Evolutionary conservation across 2,113 vertebrate species (phyloP).

Genomic region (Chionomys nivalis): DNA sequence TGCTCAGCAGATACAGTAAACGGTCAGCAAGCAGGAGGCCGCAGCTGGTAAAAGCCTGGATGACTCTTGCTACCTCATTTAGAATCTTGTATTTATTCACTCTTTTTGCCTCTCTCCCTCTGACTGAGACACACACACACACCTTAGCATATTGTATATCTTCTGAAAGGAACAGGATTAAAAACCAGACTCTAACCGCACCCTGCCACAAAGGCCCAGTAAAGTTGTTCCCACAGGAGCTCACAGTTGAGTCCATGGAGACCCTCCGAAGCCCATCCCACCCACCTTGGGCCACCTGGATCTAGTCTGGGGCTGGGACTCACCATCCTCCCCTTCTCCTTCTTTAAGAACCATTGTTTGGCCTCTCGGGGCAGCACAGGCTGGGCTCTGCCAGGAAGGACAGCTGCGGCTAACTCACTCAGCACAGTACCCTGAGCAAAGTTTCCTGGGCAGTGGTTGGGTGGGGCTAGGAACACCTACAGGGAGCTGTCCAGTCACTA

Average conservation of each 20-base stretch:
- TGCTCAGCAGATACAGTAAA: not conserved
- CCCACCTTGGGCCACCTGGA: rapidly evolving
- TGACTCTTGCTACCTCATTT: not conserved
- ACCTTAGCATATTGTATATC: too few species aligned
- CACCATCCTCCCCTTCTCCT: slow-evolving; percentile 53
- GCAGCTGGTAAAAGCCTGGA: not conserved
- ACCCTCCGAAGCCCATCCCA: rapidly evolving
- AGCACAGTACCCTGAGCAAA: not conserved
- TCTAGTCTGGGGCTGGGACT: slow-evolving; percentile 1
- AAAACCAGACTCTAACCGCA: not conserved
- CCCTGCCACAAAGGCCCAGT: not conserved
- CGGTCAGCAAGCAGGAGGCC: rapidly evolving
- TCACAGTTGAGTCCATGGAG: rapidly evolving
- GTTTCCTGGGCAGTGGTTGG: not conserved
- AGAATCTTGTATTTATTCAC: not conserved
- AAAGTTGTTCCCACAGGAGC: not conserved
- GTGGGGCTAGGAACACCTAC: not conserved
- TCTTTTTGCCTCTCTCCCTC: not conserved
- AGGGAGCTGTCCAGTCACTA: not conserved
- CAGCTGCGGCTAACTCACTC: not conserved
- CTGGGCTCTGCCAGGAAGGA: not conserved
- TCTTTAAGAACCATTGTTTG: slow-evolving; percentile 70
- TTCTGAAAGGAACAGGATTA: not conserved
- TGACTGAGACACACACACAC: not conserved
- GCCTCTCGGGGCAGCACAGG: not conserved